These are phyloP conservation scores for Typhlichthys subterraneus DNA, from an alignment of 2,797 vertebrate species.

Conservation along the genomic window DNA sequence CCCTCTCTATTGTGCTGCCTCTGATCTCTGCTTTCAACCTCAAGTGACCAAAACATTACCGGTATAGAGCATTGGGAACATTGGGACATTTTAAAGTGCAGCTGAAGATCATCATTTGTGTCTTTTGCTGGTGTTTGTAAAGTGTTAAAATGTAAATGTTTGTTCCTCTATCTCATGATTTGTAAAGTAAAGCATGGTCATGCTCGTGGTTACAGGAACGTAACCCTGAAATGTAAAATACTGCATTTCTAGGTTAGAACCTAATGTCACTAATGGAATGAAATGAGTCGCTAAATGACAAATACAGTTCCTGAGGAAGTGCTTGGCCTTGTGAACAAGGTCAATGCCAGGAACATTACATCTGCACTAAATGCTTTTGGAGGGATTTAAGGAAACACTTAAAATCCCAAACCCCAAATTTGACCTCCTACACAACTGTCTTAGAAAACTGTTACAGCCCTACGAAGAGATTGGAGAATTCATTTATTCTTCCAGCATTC, in stretches of 20 bases:
- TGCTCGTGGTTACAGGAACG: neutral
- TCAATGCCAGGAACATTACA: neutral
- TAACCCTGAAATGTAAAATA: too few relatives aligned
- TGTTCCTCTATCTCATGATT: slow-evolving; percentile 9
- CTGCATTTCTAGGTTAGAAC: too few relatives aligned
- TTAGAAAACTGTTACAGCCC: too few relatives aligned
- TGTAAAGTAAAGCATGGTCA: slow-evolving; percentile 4
- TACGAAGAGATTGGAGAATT: too few relatives aligned
- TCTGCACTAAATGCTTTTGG: neutral
- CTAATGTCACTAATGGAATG: too few relatives aligned
- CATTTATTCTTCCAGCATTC: too few relatives aligned
- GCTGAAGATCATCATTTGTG: neutral
- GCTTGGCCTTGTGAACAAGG: too few relatives aligned
- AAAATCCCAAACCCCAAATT: too few relatives aligned
- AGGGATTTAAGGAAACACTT: too few relatives aligned
- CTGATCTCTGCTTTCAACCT: slow-evolving; percentile 45
- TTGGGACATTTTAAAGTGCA: slow-evolving; percentile 26
- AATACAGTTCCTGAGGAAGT: too few relatives aligned
- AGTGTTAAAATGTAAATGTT: slow-evolving; percentile 1
- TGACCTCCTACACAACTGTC: too few relatives aligned
- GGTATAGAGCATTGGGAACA: too few relatives aligned
- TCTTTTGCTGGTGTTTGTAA: slow-evolving; percentile 23
- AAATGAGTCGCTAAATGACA: neutral
- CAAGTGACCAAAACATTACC: neutral
- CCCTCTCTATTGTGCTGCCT: slow-evolving; percentile 45